These are phyloP conservation scores for Semnornis frantzii DNA, from an alignment of 2,113 vertebrate species.

Conservation along the genomic window DNA sequence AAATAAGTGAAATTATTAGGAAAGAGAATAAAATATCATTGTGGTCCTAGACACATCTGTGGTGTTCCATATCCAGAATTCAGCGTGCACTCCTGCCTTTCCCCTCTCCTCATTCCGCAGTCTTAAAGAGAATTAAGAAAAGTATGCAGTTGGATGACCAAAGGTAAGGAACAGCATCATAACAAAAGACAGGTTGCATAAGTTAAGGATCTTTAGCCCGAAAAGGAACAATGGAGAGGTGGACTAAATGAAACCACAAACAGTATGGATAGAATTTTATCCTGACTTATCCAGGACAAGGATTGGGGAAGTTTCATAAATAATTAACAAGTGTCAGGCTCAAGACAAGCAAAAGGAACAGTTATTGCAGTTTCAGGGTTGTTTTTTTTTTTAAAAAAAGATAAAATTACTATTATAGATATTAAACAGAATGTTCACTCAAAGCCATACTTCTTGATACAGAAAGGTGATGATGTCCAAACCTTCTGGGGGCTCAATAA, in stretches of 20 bases:
- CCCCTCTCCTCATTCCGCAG: neutral
- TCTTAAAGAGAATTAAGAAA: neutral
- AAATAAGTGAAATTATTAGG: neutral
- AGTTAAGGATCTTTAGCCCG: neutral
- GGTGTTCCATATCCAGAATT: neutral
- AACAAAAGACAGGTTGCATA: neutral
- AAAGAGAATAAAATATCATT: neutral
- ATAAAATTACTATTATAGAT: neutral
- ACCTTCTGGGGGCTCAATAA: neutral
- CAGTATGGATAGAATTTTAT: neutral
- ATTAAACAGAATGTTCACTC: neutral
- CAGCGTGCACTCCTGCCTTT: neutral
- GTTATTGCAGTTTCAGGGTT: neutral
- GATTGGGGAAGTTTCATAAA: neutral
- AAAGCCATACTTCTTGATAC: neutral
- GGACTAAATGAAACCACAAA: neutral
- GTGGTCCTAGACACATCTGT: neutral
- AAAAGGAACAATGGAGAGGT: neutral
- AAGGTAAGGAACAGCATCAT: neutral
- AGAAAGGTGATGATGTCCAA: neutral
- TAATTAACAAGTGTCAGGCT: neutral
- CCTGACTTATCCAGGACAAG: neutral
- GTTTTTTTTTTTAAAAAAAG: neutral
- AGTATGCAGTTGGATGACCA: neutral
- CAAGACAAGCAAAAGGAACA: neutral